Base-by-base conservation (phyloP, 2,113 vertebrate genomes). In the Pseudonaja textilis region DNA sequence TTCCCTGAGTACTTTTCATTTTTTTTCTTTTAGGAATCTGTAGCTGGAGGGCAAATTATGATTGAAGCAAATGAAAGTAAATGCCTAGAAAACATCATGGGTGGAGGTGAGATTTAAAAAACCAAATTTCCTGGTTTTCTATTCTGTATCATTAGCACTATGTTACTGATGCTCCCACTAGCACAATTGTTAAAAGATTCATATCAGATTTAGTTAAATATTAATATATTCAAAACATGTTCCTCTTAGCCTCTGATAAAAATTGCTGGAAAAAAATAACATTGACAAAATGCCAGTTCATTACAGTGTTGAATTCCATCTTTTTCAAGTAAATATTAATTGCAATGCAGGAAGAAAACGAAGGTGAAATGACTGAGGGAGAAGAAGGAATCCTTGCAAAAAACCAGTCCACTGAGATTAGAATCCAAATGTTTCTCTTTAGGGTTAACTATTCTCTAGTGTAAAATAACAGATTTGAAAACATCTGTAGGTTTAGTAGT, bases 401-500 rank as follows among this genome's bases (percentile, higher is more conserved):
- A 95, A 74, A 93, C 81, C 92, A 85, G 90, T 91, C 95, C 89
- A 94, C 29, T 91, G 92, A 92, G 92, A 91, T 91, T 88, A 42
- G 34, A 95, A 54, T 95, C 54, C 34, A 95, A 45, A 85, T 91
- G 14, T 1, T 93, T 93, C 91, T 96, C 89, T 85, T 34, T 59
- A 93, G 1, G 95, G 94, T 93, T 85, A 0, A 87, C 64, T 94
- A 95, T 90, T 87, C 56, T 90, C 91, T 85, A 56, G 91, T 93
- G 93, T 45, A 94, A 42, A 95, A 91, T 85, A 95, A 93, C 86
- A 96, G 91, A 94, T 91, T 94, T 89, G 74, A 12, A 89, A 96
- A 88, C 93, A 96, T 97, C 86, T 96, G 93, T 45, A 29, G 91
- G 94, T 95, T 96, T 95, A 89, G 92, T 95, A 93, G 96, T 95